Evolutionary conservation across 2,888 invertebrate species (phyloP), one percentile per base, ranked within the genome.

Genomic region (Aphodius sticticus): DNA sequence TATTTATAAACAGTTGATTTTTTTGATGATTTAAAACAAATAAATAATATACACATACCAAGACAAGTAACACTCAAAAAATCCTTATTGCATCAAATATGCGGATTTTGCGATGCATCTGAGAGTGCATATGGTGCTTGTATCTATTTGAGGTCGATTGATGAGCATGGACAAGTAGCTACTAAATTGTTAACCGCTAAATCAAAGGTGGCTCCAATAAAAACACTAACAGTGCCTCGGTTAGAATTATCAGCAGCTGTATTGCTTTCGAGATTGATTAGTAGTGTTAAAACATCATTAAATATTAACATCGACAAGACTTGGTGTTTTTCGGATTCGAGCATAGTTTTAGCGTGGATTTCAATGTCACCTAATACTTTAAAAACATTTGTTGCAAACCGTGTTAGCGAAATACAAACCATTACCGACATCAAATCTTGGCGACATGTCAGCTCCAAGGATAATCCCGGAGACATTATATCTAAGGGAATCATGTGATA

Each of bases 401-500:
- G 76, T 16, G 74, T 77, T 6, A 38, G 70, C n/a, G 14, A 78
- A 35, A 82, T 83, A 12, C 83, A 53, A 16, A 26, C 36, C 14
- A 26, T 77, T 9, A 78, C 77, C 0, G 70, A 37, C 2, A 38
- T 37, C 7, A 12, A 38, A 53, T 69, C 69, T 9, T 83, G 82
- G 81, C 15, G 76, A 6, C 81, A 83, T 74, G 82, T 82, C 0
- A 36, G 53, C 6, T 72, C 80, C 2, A 72, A 80, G 9, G 72
- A 78, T n/a, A 83, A 82, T 77, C 81, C 82, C 9, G 82, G 81
- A 0, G 81, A 83, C 35, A n/a, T 79, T 7, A 69, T 81, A 9
- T 82, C 82, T 53, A 36, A 81, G 14, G 82, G 82, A 69, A 53
- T 76, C 81, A 7, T 26, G n/a, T 12, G 76, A 77, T 35, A 76